Conservation (phyloP, 2,888 invertebrate species). For the Acrocyrtus sp. region DNA sequence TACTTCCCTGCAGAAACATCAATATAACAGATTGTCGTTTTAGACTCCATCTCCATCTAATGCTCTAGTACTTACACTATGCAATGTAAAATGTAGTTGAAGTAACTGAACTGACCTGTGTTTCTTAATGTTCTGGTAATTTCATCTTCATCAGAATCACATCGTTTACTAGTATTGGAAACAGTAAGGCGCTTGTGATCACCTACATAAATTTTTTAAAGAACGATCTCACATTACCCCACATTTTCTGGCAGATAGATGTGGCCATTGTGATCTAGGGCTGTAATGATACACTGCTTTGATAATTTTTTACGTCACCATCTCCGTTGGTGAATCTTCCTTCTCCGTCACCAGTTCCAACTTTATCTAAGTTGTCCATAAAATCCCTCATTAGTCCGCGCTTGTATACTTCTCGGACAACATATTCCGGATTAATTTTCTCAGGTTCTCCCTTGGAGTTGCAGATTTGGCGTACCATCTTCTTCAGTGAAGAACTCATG, state of each 20-base stretch:
- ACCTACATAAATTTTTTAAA: too few relatives aligned
- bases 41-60: background rate
- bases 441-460: constrained; percentile 15
- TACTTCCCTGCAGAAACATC: constrained; percentile 27
- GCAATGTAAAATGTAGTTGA: too few relatives aligned
- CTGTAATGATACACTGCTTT: background rate
- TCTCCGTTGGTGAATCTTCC: background rate
- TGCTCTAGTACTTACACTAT: background rate
- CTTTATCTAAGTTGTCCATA: constrained; percentile 33
- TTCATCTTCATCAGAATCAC: too few relatives aligned
- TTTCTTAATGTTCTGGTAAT: too few relatives aligned
- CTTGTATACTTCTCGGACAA: constrained; percentile 52
- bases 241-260: too few relatives aligned
- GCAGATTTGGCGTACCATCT: constrained; percentile 51
- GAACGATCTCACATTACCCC: too few relatives aligned
- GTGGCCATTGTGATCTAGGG: too few relatives aligned
- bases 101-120: too few relatives aligned
- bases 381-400: constrained; percentile 45
- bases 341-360: too few relatives aligned
- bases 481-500: constrained; percentile 41
- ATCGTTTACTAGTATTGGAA: too few relatives aligned
- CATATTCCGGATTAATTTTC: constrained; percentile 45
- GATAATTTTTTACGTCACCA: constrained; percentile 32
- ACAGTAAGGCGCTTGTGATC: too few relatives aligned
- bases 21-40: background rate